These are phyloP conservation scores for Vanessa atalanta DNA, from an alignment of 1,140 invertebrate species.

Conservation along the genomic window DNA sequence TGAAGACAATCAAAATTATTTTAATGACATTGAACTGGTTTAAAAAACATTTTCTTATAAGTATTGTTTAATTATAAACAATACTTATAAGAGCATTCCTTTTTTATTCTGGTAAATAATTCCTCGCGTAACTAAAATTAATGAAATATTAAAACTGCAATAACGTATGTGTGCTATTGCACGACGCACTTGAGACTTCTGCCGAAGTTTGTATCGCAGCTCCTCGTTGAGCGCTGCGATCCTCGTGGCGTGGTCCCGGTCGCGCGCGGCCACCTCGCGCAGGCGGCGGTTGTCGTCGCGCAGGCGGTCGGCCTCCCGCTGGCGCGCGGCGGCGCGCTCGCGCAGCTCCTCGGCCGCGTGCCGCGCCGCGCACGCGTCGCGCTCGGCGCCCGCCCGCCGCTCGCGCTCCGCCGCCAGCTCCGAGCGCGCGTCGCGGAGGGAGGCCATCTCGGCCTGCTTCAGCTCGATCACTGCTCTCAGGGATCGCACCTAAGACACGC, in stretches of 20 bases:
- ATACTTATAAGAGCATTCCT: too few species aligned
- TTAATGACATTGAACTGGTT: neutral
- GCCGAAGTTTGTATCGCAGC: slow-evolving; percentile 90
- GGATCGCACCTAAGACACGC: slow-evolving; percentile 83
- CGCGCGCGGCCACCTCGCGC: slow-evolving; percentile 85
- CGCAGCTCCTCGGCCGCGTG: slow-evolving; percentile 82
- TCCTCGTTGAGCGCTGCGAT: slow-evolving; percentile 92
- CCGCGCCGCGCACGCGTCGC: slow-evolving; percentile 77
- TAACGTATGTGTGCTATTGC: too few species aligned
- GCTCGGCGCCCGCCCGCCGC: slow-evolving; percentile 80
- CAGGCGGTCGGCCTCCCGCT: slow-evolving; percentile 70
- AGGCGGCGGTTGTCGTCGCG: slow-evolving; percentile 85
- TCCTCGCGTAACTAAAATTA: too few species aligned
- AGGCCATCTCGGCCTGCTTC: slow-evolving; percentile 86
- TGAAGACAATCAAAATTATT: slow-evolving; percentile 28
- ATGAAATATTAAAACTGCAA: too few species aligned
- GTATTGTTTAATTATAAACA: too few species aligned
- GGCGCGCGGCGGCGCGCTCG: slow-evolving; percentile 78
- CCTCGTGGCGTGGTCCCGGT: slow-evolving; percentile 88
- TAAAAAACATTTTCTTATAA: too few species aligned
- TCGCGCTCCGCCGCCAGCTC: slow-evolving; percentile 82
- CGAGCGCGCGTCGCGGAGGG: slow-evolving; percentile 85
- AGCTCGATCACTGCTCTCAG: slow-evolving; percentile 88
- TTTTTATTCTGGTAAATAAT: too few species aligned
- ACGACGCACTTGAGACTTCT: slow-evolving; percentile 84